Evolutionary conservation across 2,113 vertebrate genomes (phyloP), one percentile per base, ranked within the genome.

Genomic region (Rhinichthys klamathensis): DNA sequence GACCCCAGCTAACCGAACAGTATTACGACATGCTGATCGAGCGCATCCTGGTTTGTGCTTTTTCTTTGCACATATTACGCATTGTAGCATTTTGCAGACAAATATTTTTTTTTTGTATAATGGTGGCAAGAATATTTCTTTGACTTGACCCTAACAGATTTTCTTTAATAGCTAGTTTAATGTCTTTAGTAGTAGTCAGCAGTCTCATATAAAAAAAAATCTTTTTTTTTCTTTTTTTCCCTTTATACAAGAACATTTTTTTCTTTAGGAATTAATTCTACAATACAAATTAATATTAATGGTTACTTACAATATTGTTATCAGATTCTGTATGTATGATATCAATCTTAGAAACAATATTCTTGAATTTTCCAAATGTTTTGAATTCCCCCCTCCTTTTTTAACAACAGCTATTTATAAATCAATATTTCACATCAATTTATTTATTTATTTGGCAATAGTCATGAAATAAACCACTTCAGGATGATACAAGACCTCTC

Each of bases 1-100:
- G 97, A 88, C 98, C 98, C 79, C 97, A 99, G 92, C 97, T 99
- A 90, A 99, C 98, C 51, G 98, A 99, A 92, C 98, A 99, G 96
- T 99, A 99, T 96, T 99, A 99, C 30, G 98, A 99, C 88, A 99
- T 99, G 98, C 95, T 99, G 84, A 97, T 99, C 77, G 98, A 99
- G 93, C 84, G 89, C 32, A 90, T 90, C 73, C 69, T 90, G 89
- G 89, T 90, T 38, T 23, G 89, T 79, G 18, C 30, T 8, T 27
- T 23, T 74, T 15, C 38, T 44, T 44, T 61, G 9, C 12, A 15
- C 38, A 41, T 18, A 30, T 61, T 5, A 2, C 9, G 46, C 12
- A 16, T 74, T 46, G 41, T 4, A 74, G 38, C 60, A 16, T 27
- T 67, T 67, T 18, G 6, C 2, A 67, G 27, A 12, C 63, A 65